Conservation (phyloP, 1,140 invertebrate genomes). For the Sogatella furcifera region DNA sequence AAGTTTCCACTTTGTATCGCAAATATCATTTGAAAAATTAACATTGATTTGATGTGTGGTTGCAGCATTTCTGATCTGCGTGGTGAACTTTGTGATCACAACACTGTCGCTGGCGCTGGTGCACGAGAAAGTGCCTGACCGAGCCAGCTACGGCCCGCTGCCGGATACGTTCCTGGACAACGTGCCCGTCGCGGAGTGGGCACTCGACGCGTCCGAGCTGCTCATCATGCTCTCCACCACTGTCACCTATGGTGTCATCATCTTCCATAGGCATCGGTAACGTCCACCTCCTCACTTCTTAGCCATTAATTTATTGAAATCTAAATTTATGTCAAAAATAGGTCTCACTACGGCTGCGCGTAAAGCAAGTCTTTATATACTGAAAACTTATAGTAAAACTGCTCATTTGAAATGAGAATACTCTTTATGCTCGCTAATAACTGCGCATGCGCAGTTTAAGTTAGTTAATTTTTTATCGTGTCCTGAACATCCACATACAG, state of each 20-base stretch:
- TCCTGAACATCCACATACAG: no score
- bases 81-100: constrained; percentile 48
- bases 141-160: constrained; percentile 53
- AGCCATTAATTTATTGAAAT: no score
- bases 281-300: neutral
- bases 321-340: no score
- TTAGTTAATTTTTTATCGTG: no score
- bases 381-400: no score
- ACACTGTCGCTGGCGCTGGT: constrained; percentile 65
- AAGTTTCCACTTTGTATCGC: no score
- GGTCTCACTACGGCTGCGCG: no score
- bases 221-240: constrained; percentile 71
- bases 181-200: constrained; percentile 56
- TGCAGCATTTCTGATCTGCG: constrained; percentile 48
- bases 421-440: no score
- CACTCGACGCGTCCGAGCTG: constrained; percentile 71
- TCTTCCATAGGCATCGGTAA: constrained; percentile 75
- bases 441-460: no score
- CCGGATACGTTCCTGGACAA: constrained; percentile 73
- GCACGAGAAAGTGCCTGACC: constrained; percentile 73
- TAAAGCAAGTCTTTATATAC: no score
- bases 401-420: no score
- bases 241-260: constrained; percentile 56
- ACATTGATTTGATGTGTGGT: constrained; percentile 15
- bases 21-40: no score